Base-by-base conservation (phyloP, 2,888 invertebrate species). In the Tridacna gigas region DNA sequence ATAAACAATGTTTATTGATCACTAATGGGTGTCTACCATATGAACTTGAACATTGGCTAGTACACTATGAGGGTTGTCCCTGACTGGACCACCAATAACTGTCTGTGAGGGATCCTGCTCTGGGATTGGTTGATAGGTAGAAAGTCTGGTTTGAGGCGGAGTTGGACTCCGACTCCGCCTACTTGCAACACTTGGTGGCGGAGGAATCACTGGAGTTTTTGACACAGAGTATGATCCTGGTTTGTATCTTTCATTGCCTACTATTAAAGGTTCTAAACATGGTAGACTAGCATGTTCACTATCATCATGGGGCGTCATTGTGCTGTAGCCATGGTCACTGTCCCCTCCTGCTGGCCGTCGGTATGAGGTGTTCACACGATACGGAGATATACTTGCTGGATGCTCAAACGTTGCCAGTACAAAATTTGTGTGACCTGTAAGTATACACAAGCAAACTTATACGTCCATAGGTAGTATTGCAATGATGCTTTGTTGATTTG, bases 261-360 rank as follows among this genome's bases (percentile, higher is more conserved):
- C 92, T 51, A 93, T 89, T 26, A 93, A 86, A 15, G 94, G 94
- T 90, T 94, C 94, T n/a, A 93, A 86, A 82, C 94, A 94, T 15
- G 94, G 92, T 67, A 93, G 91, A 89, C 94, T 94, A 76, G 94
- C 94, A 86, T 94, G 94, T 89, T 94, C 94, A 77, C 94, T 93
- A 89, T 94, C 94, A 79, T 94, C 94, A 56, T 94, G 93, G 7
- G 93, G 93, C 11, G 93, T 93, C 93, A 93, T 93, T 51, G 93
- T 93, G 82, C 98, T 98, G 95, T 98, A 98, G 1, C 98, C 98
- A 93, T 98, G 98, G 95, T 98, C 98, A n/a, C 97, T 98, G 67
- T 97, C 97, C 0, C 97, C 97, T 0, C 97, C 96, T 69, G 97
- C 96, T 7, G 95, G 95, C 48, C 97, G 96, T 63, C 97, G 95